These are phyloP conservation scores for Sciurus carolinensis DNA, from an alignment of 2,797 vertebrate species.

Conservation along the genomic window DNA sequence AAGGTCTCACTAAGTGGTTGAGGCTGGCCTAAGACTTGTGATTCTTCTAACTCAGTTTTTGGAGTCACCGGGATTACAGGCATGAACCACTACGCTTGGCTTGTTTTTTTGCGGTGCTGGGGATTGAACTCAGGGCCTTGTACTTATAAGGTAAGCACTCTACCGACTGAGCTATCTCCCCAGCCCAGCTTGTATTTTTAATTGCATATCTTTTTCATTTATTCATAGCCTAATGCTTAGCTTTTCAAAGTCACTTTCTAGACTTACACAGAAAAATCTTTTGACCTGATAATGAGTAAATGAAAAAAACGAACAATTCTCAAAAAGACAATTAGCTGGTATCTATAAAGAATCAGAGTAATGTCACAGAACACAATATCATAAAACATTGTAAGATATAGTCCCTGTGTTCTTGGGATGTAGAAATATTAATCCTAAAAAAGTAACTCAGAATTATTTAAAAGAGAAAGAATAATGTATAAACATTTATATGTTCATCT, in stretches of 20 bases:
- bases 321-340: constrained; percentile 16
- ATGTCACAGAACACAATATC: constrained; percentile 7
- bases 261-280: background rate
- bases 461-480: background rate
- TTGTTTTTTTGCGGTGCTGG: too few relatives aligned
- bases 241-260: constrained; percentile 54
- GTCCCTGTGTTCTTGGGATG: background rate
- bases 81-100: too few relatives aligned
- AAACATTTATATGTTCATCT: background rate
- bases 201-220: constrained; percentile 31
- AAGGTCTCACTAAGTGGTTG: too few relatives aligned
- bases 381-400: background rate
- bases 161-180: too few relatives aligned
- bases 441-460: constrained; percentile 6
- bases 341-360: constrained; percentile 19
- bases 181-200: background rate
- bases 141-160: too few relatives aligned
- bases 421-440: constrained; percentile 57
- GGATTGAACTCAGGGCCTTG: too few relatives aligned
- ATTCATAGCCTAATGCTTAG: constrained; percentile 22
- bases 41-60: too few relatives aligned
- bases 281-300: background rate
- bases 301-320: constrained; percentile 35
- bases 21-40: too few relatives aligned
- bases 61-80: too few relatives aligned